Evolutionary conservation across 2,113 vertebrate species (phyloP), one percentile per base, ranked within the genome.

Genomic region (Grammatotria lemairii): DNA sequence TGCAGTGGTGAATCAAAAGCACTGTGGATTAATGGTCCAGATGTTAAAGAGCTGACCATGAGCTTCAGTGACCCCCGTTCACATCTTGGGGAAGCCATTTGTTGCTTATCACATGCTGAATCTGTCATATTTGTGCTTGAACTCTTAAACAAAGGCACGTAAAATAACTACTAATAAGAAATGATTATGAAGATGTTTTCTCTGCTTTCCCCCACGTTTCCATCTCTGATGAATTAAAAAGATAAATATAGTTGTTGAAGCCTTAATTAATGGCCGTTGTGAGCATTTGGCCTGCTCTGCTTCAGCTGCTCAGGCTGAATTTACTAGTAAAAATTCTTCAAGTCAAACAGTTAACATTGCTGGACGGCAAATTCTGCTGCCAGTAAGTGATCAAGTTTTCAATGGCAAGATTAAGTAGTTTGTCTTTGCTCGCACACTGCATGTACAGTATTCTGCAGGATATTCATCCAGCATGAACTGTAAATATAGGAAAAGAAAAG

Each of bases 251-350:
- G 31, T 12, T 78, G 53, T 33, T 16, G 42, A 63, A 55, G 38
- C 35, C 13, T 63, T 47, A 80, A 83, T 80, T 75, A 88, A 86
- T 73, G 35, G 35, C 55, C 35, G 17, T 60, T 13, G 13, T 45
- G 63, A 57, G 42, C 12, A 45, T 3, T 68, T 10, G 23, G 33
- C 21, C 28, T 42, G 2, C 70, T 68, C 19, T 7, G 73, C 35
- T 4, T 84, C 53, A 11, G 49, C n/a, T 26, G 12, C 49, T 35
- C 68, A 1, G 9, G 7, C 0, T 26, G 16, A 49, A 26, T 26
- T 51, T 38, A 60, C 26, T 9, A 2, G 80, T 70, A 83, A 35
- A 75, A 21, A 33, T 26, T 0, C 21, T 6, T 13, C 21, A 60
- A 53, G 40, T 82, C 40, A 49, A 60, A 57, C 31, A 26, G 26